Conservation (phyloP, 2,113 vertebrate genomes). For the Panthera uncia region DNA sequence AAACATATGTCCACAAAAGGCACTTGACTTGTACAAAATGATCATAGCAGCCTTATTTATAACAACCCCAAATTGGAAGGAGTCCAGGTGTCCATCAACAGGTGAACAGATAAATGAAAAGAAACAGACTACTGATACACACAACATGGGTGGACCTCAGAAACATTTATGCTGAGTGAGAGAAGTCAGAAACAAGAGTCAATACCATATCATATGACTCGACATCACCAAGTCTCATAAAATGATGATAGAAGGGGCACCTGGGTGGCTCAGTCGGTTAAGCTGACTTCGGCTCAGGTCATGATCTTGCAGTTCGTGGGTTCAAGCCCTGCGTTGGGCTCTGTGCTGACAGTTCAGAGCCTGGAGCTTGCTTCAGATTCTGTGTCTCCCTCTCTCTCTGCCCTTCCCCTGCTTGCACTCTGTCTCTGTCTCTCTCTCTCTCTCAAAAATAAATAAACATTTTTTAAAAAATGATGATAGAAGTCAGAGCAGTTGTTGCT, state of each 20-base stretch:
- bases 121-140: not conserved
- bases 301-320: no score
- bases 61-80: not conserved
- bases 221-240: not conserved
- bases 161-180: not conserved
- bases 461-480: not conserved
- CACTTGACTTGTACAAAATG: not conserved
- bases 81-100: not conserved
- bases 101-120: not conserved
- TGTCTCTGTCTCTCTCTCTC: no score
- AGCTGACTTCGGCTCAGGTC: no score
- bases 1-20: not conserved
- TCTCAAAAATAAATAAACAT: no score
- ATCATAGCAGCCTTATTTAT: not conserved
- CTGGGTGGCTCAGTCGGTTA: no score
- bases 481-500: not conserved
- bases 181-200: not conserved
- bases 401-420: no score
- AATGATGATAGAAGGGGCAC: not conserved
- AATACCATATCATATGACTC: not conserved
- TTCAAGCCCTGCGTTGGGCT: no score
- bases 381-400: no score
- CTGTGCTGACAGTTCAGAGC: no score
- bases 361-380: no score
- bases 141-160: not conserved